Conservation (phyloP, 2,113 vertebrate species). For the Vulpes vulpes region DNA sequence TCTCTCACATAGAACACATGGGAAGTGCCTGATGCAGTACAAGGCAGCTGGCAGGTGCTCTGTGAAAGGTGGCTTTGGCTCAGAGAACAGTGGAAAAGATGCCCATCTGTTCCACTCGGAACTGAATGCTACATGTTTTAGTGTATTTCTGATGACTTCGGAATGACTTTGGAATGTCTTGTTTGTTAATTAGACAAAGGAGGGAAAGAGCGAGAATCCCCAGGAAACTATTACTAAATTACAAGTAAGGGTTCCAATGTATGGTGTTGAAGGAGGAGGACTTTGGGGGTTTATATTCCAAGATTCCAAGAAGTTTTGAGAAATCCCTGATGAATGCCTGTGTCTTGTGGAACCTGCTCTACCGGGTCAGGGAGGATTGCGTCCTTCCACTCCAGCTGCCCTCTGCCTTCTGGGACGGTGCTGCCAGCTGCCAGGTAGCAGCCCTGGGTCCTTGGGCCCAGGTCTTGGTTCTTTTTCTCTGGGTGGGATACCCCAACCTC, state of each 20-base stretch:
- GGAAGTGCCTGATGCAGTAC: neutral
- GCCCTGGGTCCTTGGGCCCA: accelerated
- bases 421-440: neutral
- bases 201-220: neutral
- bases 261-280: neutral
- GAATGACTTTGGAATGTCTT: neutral
- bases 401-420: neutral
- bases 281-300: neutral
- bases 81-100: neutral
- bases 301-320: neutral
- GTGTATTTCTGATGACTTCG: neutral
- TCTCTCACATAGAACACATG: accelerated
- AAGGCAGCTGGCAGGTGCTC: neutral
- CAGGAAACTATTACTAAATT: neutral
- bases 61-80: neutral
- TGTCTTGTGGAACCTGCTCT: conserved; percentile 42
- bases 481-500: neutral
- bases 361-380: neutral
- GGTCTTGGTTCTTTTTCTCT: neutral
- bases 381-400: neutral
- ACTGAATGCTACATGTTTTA: accelerated
- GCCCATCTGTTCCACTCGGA: neutral
- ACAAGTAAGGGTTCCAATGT: neutral
- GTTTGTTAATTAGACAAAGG: neutral
- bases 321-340: neutral